Percentiles rank a stretch among this genome's conserved stretches.
These are phyloP conservation scores for Athrips mouffetella DNA, from an alignment of 2,888 invertebrate genomes.

Conservation along the genomic window DNA sequence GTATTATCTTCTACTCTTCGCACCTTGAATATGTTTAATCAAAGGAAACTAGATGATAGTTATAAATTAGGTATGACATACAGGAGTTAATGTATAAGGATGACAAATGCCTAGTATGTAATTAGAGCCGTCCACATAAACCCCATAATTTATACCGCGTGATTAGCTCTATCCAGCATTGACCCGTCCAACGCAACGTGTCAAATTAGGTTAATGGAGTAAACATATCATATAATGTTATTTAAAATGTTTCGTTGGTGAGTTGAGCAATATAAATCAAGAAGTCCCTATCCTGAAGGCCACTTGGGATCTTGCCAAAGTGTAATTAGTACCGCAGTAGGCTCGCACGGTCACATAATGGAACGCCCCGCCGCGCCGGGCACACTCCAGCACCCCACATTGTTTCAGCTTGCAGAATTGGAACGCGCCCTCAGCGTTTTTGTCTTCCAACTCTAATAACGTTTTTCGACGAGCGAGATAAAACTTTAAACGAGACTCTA, in stretches of 20 bases:
- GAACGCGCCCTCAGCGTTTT: slow-evolving; percentile 35
- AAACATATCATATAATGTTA: slow-evolving; percentile 52
- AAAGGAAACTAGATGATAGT: too few relatives aligned
- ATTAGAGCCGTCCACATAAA: not conserved
- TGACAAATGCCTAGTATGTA: too few relatives aligned
- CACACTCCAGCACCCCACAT: slow-evolving; percentile 43
- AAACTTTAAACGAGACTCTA: slow-evolving; percentile 1
- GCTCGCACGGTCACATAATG: slow-evolving; percentile 53
- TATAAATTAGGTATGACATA: too few relatives aligned
- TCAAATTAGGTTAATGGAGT: slow-evolving; percentile 42
- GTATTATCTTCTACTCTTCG: too few relatives aligned
- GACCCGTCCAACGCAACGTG: slow-evolving; percentile 23
- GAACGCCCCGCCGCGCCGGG: slow-evolving; percentile 42
- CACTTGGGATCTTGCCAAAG: slow-evolving; percentile 57
- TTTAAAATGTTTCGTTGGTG: slow-evolving; percentile 62
- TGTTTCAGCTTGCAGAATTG: slow-evolving; percentile 59
- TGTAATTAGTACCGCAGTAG: slow-evolving; percentile 65
- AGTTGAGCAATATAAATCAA: slow-evolving; percentile 69
- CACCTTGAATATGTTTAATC: too few relatives aligned
- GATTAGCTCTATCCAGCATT: not conserved
- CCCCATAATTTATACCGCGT: not conserved
- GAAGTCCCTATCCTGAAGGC: slow-evolving; percentile 47
- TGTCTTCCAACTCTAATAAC: slow-evolving; percentile 17
- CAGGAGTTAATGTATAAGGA: too few relatives aligned
- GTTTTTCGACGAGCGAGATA: slow-evolving; percentile 11